phyloP scores from a whole-genome alignment of 2,888 invertebrate species.

The Corythucha ciliata region DNA sequence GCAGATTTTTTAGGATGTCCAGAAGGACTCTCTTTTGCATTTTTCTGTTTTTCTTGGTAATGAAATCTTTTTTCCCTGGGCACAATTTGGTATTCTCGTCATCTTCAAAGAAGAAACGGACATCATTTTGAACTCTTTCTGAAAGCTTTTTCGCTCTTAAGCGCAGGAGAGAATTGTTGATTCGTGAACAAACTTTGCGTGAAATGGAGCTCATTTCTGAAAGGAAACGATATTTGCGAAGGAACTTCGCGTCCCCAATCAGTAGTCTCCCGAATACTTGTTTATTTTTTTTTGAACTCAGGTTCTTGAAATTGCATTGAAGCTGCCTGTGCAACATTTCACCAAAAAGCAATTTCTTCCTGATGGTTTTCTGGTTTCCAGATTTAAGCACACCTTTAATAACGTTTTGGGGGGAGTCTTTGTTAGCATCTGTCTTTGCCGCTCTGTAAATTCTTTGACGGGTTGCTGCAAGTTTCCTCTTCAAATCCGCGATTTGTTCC shows the following conservation, averaged over 20 bases:
- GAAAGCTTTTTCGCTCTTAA: conserved; percentile 1
- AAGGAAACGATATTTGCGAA: conserved; percentile 4
- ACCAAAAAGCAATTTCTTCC: conserved; percentile 16
- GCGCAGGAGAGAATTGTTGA: neutral
- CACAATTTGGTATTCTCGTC: conserved; percentile 6
- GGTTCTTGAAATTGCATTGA: conserved; percentile 1
- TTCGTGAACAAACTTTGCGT: neutral
- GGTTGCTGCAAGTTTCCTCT: too few species aligned
- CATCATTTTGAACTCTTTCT: neutral
- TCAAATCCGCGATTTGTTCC: too few species aligned
- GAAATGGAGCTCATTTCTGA: neutral
- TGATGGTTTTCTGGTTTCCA: too few species aligned
- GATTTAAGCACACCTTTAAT: too few species aligned
- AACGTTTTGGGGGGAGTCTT: too few species aligned
- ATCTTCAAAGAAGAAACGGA: conserved; percentile 4
- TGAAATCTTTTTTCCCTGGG: conserved; percentile 20
- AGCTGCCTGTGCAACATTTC: conserved; percentile 14
- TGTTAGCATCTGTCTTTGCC: too few species aligned
- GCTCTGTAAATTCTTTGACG: too few species aligned
- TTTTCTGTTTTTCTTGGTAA: neutral
- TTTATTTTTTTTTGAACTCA: conserved; percentile 6
- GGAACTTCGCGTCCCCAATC: neutral
- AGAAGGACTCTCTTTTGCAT: conserved; percentile 4
- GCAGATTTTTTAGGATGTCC: conserved; percentile 2
- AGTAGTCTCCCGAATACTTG: neutral